Percentiles rank a stretch among this genome's conserved stretches.
Conservation (phyloP, 2,888 invertebrate species). For the Polia nebulosa region DNA sequence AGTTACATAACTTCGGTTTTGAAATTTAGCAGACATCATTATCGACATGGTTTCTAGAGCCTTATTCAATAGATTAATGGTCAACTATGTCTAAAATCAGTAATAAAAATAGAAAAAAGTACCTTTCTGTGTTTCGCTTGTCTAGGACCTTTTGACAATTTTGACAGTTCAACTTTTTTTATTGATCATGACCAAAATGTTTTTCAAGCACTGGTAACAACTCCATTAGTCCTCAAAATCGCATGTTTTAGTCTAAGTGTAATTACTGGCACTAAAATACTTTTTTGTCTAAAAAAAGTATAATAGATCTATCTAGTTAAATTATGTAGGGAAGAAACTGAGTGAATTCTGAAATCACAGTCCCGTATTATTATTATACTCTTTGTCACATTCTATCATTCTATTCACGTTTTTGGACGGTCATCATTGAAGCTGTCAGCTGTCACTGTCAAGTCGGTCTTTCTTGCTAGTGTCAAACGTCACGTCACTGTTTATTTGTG, state of each 20-base stretch:
- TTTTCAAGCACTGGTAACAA: constrained; percentile 14
- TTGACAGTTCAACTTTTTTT: constrained; percentile 62
- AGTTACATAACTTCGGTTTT: constrained; percentile 79
- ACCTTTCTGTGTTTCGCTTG: constrained; percentile 73
- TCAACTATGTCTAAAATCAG: constrained; percentile 16
- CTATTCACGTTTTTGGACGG: constrained; percentile 13
- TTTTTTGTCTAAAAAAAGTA: too few species aligned
- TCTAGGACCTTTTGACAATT: constrained; percentile 71
- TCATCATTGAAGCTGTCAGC: background rate
- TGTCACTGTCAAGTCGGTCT: too few species aligned
- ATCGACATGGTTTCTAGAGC: constrained; percentile 1
- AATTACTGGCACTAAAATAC: too few species aligned
- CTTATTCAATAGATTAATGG: background rate
- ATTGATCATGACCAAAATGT: constrained; percentile 3
- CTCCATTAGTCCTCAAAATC: rapidly evolving
- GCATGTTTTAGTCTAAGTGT: too few species aligned
- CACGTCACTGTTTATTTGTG: constrained; percentile 35
- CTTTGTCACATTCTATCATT: too few species aligned
- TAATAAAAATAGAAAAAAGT: constrained; percentile 50
- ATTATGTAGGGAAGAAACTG: too few species aligned
- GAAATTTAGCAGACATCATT: constrained; percentile 44
- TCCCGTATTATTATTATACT: too few species aligned
- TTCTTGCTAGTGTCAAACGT: constrained; percentile 3
- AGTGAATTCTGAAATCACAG: too few species aligned
- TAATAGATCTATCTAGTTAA: too few species aligned